These are phyloP conservation scores for Tenebrosternarchus preto DNA, from an alignment of 2,113 vertebrate species.

Conservation along the genomic window DNA sequence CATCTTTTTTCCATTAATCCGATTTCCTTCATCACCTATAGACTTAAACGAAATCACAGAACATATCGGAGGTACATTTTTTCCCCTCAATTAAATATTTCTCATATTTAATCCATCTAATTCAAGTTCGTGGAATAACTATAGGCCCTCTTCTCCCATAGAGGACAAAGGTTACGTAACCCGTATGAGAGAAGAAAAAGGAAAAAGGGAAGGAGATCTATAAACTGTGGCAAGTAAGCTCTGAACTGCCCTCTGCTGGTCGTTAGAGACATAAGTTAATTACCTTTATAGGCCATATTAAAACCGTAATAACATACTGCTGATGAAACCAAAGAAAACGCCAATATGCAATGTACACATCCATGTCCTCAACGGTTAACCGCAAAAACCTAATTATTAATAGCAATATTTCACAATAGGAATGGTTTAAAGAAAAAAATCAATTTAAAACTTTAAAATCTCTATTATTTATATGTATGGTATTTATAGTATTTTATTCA, in stretches of 20 bases:
- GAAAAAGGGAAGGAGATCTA: slow-evolving; percentile 56
- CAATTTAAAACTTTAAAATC: no score
- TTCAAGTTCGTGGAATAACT: background rate
- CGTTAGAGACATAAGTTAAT: background rate
- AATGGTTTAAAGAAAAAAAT: no score
- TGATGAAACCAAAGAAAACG: background rate
- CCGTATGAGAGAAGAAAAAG: slow-evolving; percentile 58
- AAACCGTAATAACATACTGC: background rate
- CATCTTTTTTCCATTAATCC: background rate
- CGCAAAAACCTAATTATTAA: no score
- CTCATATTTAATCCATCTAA: background rate
- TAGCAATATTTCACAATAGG: no score
- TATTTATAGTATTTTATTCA: no score
- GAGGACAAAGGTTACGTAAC: slow-evolving; percentile 32
- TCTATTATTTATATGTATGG: no score
- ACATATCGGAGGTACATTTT: slow-evolving; percentile 28
- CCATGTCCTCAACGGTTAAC: no score
- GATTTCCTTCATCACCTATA: slow-evolving; percentile 42
- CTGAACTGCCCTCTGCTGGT: slow-evolving; percentile 37
- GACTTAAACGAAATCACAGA: slow-evolving; percentile 39
- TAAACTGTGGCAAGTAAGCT: slow-evolving; percentile 66
- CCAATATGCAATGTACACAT: no score
- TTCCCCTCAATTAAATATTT: background rate
- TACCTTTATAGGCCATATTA: background rate
- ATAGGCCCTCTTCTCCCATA: background rate